Base-by-base conservation (phyloP, 2,797 vertebrate genomes). In the Lophius americanus region DNA sequence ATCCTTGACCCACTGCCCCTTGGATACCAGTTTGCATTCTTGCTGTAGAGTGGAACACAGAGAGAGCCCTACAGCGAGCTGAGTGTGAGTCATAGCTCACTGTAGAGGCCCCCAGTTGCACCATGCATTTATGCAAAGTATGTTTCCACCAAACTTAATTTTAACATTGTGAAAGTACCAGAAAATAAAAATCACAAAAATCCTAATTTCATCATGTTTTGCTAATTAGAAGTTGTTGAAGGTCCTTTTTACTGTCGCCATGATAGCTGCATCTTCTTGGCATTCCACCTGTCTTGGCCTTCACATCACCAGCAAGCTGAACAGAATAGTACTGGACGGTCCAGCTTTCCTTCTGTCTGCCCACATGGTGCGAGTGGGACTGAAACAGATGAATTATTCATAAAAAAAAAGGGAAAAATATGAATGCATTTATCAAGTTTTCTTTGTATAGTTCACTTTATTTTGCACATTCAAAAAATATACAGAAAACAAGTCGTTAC, bases 1-100 rank as follows among this genome's bases (percentile, higher is more conserved):
- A 85, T 79, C 83, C 70, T 81, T 83, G 82, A 86, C 81, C 78
- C 75, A 41, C 69, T 86, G 74, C 78, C 74, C 78, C 80, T 72
- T 68, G 80, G 79, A 85, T 73, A 73, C 73, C 77, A 63, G 80
- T 80, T 69, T 84, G 79, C 76, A 83, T 75, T 88, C 78, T 69
- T 81, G 75, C 73, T 76, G 61, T 50, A 70, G 83, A 70, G 78
- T 72, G 73, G 88, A 83, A 78, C 81, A 85, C 78, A 78, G 72
- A 58, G 37, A 73, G 75, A 82, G 76, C 81, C 82, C 86, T 72
- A 75, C 68, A 77, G 85, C 32, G 76, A 64, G 37, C 56, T 13
- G 37, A 69, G 60, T 44, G 66, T 33, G 50, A 61, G 47, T 10
- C 51, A 75, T 49, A 51, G 60, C 78, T 69, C 73, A 60, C 58